Evolutionary conservation across 2,113 vertebrate species (phyloP).

Genomic region (Sinocyclocheilus anophthalmus): DNA sequence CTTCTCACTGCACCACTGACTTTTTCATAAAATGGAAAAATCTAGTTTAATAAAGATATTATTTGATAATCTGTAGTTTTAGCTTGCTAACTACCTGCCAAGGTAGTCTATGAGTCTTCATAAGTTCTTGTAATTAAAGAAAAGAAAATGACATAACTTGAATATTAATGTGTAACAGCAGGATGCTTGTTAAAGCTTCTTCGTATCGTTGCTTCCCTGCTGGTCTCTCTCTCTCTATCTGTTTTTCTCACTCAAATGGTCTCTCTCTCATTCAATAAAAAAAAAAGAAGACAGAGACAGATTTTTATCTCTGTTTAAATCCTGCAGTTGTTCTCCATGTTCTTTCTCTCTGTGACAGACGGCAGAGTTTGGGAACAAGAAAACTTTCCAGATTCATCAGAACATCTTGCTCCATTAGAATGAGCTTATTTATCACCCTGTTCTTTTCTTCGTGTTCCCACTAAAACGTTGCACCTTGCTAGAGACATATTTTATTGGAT

Average conservation of each 20-base stretch:
- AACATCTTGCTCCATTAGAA: constrained; percentile 44
- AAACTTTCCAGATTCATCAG: constrained; percentile 29
- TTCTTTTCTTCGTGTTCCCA: constrained; percentile 34
- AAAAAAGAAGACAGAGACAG: not conserved
- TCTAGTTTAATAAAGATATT: not conserved
- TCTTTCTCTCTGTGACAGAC: constrained; percentile 34
- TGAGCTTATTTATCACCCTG: constrained; percentile 25
- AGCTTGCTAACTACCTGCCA: not conserved
- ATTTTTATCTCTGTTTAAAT: not conserved
- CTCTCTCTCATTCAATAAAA: not conserved
- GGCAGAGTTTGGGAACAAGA: not conserved
- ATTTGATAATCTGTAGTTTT: not conserved
- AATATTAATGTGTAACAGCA: constrained; percentile 18
- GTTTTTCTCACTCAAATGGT: not conserved
- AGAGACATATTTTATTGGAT: constrained; percentile 28
- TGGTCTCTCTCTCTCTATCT: not conserved
- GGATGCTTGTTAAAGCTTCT: constrained; percentile 6
- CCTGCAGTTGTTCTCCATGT: constrained; percentile 39
- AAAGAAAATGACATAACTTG: not conserved
- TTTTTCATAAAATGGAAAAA: too few relatives aligned
- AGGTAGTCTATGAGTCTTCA: not conserved
- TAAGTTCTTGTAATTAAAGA: not conserved
- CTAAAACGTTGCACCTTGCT: constrained; percentile 13
- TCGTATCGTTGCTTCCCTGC: not conserved
- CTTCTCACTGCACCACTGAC: too few relatives aligned